Conservation (phyloP, 1,140 invertebrate genomes). For the Drosophila subpulchrella region DNA sequence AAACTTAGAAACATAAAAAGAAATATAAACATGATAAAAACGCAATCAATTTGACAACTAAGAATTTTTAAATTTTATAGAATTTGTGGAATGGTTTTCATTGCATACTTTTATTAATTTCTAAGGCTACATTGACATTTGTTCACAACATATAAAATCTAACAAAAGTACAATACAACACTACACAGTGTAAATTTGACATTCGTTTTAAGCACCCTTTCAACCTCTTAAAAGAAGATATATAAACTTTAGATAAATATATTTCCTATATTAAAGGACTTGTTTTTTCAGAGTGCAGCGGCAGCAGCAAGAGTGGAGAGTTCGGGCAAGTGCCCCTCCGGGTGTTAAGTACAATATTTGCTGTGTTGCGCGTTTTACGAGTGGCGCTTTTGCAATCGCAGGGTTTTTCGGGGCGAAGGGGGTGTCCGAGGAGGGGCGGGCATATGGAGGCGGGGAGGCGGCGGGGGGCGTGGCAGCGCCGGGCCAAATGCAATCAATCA, state of each 20-base stretch:
- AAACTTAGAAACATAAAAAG: too few species aligned
- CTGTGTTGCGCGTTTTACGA: conserved; percentile 72
- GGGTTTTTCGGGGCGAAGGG: not conserved
- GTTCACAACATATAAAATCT: too few species aligned
- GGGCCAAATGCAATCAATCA: conserved; percentile 78
- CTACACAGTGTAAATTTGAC: too few species aligned
- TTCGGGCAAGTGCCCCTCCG: conserved; percentile 61
- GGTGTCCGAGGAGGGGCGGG: not conserved
- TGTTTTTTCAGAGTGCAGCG: conserved; percentile 15
- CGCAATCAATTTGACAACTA: too few species aligned
- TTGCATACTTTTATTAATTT: too few species aligned
- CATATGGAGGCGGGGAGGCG: conserved; percentile 2
- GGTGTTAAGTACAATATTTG: conserved; percentile 81
- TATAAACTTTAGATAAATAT: not conserved
- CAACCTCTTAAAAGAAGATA: too few species aligned
- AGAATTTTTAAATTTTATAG: too few species aligned
- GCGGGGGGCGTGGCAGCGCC: conserved; percentile 37
- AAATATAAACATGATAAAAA: too few species aligned
- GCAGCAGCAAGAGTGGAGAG: conserved; percentile 6
- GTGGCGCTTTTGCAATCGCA: conserved; percentile 59
- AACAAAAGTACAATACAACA: too few species aligned
- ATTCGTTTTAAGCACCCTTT: too few species aligned
- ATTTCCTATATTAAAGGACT: not conserved
- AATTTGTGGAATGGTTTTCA: too few species aligned
- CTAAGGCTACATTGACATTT: too few species aligned